These are phyloP conservation scores for Sepioteuthis lessoniana DNA, from an alignment of 2,888 invertebrate genomes.

Conservation along the genomic window DNA sequence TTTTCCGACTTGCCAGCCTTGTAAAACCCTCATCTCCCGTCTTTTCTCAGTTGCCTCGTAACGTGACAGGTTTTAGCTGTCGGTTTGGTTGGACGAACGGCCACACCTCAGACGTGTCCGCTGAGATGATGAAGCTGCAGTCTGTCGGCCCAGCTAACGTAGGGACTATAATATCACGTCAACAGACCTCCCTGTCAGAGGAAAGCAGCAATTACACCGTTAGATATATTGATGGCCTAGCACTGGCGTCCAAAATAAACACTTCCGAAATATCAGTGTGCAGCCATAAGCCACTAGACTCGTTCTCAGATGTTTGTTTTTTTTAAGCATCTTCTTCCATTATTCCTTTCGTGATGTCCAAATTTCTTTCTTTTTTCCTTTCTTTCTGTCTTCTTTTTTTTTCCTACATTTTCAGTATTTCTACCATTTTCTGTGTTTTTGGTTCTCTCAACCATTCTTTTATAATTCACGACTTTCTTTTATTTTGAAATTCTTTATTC, in stretches of 20 bases:
- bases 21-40: background rate
- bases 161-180: constrained; percentile 33
- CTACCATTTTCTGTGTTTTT: too few species aligned
- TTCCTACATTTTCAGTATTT: background rate
- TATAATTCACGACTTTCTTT: background rate
- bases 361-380: background rate
- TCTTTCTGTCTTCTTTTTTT: background rate
- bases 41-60: background rate
- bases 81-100: background rate
- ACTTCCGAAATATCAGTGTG: background rate
- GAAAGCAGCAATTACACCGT: constrained; percentile 7
- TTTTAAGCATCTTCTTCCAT: background rate
- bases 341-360: background rate
- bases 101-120: constrained; percentile 9
- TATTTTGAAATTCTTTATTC: too few species aligned
- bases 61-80: constrained; percentile 11
- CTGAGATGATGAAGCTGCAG: background rate
- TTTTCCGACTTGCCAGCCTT: too few species aligned
- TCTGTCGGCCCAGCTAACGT: background rate
- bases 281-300: background rate
- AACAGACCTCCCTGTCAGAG: constrained; percentile 9
- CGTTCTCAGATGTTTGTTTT: background rate
- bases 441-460: background rate
- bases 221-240: constrained; percentile 11
- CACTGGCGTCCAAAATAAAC: constrained; percentile 7